These are phyloP conservation scores for Synanthedon vespiformis DNA, from an alignment of 2,888 invertebrate genomes.

Conservation along the genomic window DNA sequence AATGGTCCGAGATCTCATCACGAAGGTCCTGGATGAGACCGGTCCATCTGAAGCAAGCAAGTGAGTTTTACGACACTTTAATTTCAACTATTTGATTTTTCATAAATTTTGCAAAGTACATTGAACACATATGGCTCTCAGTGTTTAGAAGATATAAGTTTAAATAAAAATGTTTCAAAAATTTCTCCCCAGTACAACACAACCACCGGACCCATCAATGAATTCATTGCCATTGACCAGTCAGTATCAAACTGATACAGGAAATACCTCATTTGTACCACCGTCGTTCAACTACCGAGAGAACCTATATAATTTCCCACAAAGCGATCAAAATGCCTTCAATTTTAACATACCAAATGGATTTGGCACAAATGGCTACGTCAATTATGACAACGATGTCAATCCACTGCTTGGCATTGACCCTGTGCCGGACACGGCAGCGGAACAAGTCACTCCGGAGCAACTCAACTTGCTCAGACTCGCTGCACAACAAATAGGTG, in stretches of 20 bases:
- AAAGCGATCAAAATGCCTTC: constrained; percentile 44
- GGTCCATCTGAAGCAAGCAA: constrained; percentile 52
- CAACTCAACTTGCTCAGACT: constrained; percentile 57
- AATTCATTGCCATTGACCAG: constrained; percentile 31
- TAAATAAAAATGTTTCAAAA: background rate
- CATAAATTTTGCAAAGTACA: too few relatives aligned
- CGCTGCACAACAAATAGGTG: constrained; percentile 64
- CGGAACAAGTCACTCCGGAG: constrained; percentile 47
- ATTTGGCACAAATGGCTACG: constrained; percentile 41
- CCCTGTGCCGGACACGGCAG: constrained; percentile 30
- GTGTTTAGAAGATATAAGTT: too few relatives aligned
- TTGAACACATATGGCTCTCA: too few relatives aligned
- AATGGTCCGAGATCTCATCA: constrained; percentile 74
- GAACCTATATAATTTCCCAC: constrained; percentile 38
- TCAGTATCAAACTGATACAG: constrained; percentile 40
- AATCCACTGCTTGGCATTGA: constrained; percentile 39
- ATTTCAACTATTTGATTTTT: too few relatives aligned
- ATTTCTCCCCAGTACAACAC: constrained; percentile 33
- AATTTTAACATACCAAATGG: constrained; percentile 46
- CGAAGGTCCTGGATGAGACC: constrained; percentile 74
- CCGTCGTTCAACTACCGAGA: constrained; percentile 41
- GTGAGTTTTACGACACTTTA: constrained; percentile 15
- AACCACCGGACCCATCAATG: constrained; percentile 49
- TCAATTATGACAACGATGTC: constrained; percentile 50
- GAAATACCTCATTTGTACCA: constrained; percentile 30